These are phyloP conservation scores for Podiceps cristatus DNA, from an alignment of 2,113 vertebrate species.

Conservation along the genomic window DNA sequence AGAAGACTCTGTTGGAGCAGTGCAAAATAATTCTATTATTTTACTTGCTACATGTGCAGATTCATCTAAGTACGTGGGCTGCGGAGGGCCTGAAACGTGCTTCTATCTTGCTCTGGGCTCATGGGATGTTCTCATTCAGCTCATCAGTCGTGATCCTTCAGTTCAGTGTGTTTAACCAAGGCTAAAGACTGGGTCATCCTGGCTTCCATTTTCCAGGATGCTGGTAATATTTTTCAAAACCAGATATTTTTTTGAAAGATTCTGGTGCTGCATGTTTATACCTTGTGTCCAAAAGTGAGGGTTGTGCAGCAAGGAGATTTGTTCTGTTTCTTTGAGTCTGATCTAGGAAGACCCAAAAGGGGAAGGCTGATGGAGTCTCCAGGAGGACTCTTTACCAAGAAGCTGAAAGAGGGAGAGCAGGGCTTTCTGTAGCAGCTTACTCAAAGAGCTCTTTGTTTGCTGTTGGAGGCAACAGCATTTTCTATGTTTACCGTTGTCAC, in stretches of 20 bases:
- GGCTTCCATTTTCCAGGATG: background rate
- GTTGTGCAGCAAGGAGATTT: background rate
- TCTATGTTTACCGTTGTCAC: background rate
- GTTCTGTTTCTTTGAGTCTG: background rate
- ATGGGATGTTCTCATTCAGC: background rate
- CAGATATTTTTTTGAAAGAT: background rate
- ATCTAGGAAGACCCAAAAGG: background rate
- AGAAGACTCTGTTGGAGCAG: background rate
- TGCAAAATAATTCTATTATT: background rate
- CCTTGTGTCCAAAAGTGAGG: background rate
- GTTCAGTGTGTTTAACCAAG: background rate
- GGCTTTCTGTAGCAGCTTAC: background rate
- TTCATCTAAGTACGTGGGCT: background rate
- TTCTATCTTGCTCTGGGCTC: background rate
- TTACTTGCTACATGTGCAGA: background rate
- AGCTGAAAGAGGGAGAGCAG: background rate
- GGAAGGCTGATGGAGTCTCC: background rate
- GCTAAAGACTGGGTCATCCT: background rate
- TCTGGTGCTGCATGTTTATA: background rate
- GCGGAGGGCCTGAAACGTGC: rapidly evolving
- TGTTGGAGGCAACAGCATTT: background rate
- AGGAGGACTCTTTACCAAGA: background rate
- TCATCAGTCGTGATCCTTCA: background rate
- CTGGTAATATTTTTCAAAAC: background rate
- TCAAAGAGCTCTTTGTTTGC: background rate